Evolutionary conservation across 2,113 vertebrate genomes (phyloP).

Genomic region (Aix galericulata): DNA sequence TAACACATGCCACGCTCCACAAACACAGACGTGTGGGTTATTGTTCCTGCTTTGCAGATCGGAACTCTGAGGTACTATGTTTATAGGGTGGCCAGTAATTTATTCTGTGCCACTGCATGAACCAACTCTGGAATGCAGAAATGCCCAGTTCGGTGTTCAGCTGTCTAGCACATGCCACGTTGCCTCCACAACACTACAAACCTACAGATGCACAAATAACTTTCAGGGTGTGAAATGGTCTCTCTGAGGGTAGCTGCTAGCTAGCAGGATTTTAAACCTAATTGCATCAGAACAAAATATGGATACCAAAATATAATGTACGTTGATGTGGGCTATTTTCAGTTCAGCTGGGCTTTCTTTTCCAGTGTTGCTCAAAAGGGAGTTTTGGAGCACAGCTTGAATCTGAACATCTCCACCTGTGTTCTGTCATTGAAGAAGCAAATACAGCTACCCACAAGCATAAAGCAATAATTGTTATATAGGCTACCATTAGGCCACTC

Average conservation of each 20-base stretch:
- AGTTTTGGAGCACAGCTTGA: background rate
- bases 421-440: accelerated
- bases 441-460: background rate
- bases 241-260: background rate
- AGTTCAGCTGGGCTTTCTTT: background rate
- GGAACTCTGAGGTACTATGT: background rate
- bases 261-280: background rate
- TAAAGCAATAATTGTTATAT: accelerated
- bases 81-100: background rate
- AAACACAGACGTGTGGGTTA: background rate
- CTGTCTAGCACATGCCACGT: background rate
- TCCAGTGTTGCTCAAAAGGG: background rate
- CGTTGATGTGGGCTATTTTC: accelerated
- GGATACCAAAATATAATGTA: background rate
- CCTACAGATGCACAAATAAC: too few relatives aligned
- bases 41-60: background rate
- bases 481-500: background rate
- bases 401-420: background rate
- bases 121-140: too few relatives aligned
- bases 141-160: background rate
- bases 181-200: background rate
- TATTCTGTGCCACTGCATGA: background rate
- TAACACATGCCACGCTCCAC: accelerated
- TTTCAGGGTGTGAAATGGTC: too few relatives aligned
- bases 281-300: background rate